Evolutionary conservation across 2,888 invertebrate genomes (phyloP).

Genomic region (Ophonus ardosiacus): DNA sequence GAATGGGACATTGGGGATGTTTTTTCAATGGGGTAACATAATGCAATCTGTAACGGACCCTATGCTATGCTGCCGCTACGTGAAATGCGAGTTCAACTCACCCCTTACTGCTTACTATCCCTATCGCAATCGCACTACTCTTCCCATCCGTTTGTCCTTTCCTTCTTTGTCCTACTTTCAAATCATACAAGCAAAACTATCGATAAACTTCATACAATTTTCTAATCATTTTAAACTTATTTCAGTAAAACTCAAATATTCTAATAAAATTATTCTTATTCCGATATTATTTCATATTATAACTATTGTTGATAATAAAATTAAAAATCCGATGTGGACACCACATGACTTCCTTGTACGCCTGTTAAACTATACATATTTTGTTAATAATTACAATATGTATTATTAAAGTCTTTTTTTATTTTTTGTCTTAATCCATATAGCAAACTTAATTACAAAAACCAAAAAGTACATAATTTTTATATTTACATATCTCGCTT

Average conservation of each 20-base stretch:
- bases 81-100: constrained; percentile 9
- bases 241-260: neutral
- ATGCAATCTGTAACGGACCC: constrained; percentile 58
- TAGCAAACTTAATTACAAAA: too few relatives aligned
- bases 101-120: constrained; percentile 19
- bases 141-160: constrained; percentile 12
- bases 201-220: neutral
- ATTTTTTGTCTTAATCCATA: too few relatives aligned
- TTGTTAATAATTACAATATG: too few relatives aligned
- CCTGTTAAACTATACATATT: too few relatives aligned
- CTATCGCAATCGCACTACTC: neutral
- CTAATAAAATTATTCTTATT: too few relatives aligned
- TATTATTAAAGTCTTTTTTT: too few relatives aligned
- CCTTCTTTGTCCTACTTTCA: constrained; percentile 11
- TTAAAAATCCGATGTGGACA: too few relatives aligned
- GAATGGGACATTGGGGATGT: constrained; percentile 60
- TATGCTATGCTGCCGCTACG: constrained; percentile 12
- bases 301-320: too few relatives aligned
- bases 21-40: constrained; percentile 61
- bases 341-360: too few relatives aligned
- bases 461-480: too few relatives aligned
- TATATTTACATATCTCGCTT: too few relatives aligned
- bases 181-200: neutral
- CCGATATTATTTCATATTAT: too few relatives aligned
- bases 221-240: neutral